phyloP scores from a whole-genome alignment of 1,140 invertebrate species.

The Drosophila paulistorum region DNA sequence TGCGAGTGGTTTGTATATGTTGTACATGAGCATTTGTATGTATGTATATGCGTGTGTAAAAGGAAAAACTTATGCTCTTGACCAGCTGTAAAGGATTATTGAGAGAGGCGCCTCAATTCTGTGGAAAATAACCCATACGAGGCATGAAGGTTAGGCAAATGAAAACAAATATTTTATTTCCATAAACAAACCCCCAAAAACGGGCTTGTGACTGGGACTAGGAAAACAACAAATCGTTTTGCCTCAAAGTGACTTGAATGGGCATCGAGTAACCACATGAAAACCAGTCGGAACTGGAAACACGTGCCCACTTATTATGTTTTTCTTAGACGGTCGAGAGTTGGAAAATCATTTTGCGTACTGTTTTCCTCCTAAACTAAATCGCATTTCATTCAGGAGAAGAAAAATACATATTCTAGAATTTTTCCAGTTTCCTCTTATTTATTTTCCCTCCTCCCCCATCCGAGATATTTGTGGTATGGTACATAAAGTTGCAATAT shows the following conservation, averaged over 20 bases:
- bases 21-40: no score
- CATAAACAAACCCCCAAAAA: constrained; percentile 65
- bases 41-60: not conserved
- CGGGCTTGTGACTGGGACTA: constrained; percentile 49
- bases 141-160: constrained; percentile 68
- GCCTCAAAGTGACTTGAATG: not conserved
- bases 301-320: constrained; percentile 79
- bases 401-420: constrained; percentile 42
- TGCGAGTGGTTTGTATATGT: no score
- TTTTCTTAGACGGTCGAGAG: constrained; percentile 29
- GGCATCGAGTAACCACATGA: not conserved
- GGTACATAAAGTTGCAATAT: constrained; percentile 73
- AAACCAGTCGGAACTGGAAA: constrained; percentile 30
- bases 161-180: constrained; percentile 70
- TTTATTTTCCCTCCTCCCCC: not conserved
- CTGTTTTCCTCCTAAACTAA: not conserved
- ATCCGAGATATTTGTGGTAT: not conserved
- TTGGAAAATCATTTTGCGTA: constrained; percentile 19
- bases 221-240: constrained; percentile 51
- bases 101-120: constrained; percentile 45
- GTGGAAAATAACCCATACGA: constrained; percentile 47
- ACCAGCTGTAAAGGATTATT: constrained; percentile 66
- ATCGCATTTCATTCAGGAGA: constrained; percentile 32
- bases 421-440: constrained; percentile 41
- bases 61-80: constrained; percentile 15